Base-by-base conservation (phyloP, 1,140 invertebrate species). In the Drosophila chauvacae region DNA sequence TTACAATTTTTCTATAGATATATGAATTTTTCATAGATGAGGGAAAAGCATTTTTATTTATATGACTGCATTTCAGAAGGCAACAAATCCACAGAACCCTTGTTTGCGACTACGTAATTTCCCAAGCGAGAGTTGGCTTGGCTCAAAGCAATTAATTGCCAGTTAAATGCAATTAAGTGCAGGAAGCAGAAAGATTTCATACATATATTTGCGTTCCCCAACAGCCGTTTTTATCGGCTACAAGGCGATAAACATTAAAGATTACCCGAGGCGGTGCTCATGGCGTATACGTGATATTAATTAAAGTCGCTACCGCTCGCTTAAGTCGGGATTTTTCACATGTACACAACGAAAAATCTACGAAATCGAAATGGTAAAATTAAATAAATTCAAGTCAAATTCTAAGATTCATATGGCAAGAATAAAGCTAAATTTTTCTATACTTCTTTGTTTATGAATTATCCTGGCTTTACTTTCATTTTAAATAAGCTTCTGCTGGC, bases 221-320 rank as follows among this genome's bases (percentile, higher is more conserved):
- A 39, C 87, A 75, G 87, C 75, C 68, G 62, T 81, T 90, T 85
- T 73, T 79, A 81, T 53, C 75, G 86, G 71, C 74, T 79, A 79
- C 80, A 85, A 76, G 75, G 86, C 86, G 72, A 80, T 80, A 77
- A 73, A 88, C 80, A 83, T 77, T 84, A 75, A 90, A 76, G 81
- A 88, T 84, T 69, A 63, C 61, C 61, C 59, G 45, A 26, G 37
- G 39, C 26, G 28, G 60, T 33, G 23, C 20, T 47, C 64, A 16
- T 18, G 50, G 26, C 64, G 64, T 37, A 62, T 62, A 26, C 61
- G 71, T 70, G 79, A 79, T 73, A 64, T 77, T 76, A 71, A 74
- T 77, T 80, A 71, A 76, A 63, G 41, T 51, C 28, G 28, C 59
- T 62, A 42, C 37, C 30, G 45, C 39, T 41, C 42, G 45, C 66